Percentiles rank a stretch among this genome's conserved stretches.
phyloP scores from a whole-genome alignment of 1,140 invertebrate species.

The Pygmarrhopalites habei region DNA sequence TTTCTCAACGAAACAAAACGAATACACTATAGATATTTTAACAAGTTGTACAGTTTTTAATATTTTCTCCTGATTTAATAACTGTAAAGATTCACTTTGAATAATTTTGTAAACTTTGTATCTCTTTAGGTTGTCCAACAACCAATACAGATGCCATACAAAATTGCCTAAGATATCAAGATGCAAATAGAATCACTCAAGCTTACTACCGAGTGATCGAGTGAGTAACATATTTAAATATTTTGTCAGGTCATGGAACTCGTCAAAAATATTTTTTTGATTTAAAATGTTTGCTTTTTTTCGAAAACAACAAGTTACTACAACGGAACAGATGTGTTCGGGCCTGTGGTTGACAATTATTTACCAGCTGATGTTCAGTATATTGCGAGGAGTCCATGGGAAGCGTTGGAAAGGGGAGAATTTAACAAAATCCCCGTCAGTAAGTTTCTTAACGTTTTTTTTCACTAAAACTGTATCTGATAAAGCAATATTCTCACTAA shows the following conservation, averaged over 20 bases:
- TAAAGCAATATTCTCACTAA: not conserved
- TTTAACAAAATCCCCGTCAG: slow-evolving; percentile 39
- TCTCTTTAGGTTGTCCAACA: slow-evolving; percentile 34
- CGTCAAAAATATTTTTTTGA: not conserved
- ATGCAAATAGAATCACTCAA: slow-evolving; percentile 34
- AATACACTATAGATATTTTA: no score
- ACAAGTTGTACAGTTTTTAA: no score
- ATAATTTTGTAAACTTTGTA: no score
- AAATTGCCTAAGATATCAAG: slow-evolving; percentile 34
- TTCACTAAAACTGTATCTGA: no score
- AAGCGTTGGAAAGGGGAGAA: slow-evolving; percentile 37
- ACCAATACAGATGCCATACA: slow-evolving; percentile 30
- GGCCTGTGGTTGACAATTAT: slow-evolving; percentile 37
- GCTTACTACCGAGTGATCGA: slow-evolving; percentile 33
- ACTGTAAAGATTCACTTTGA: no score
- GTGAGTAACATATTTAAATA: no score
- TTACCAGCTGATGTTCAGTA: slow-evolving; percentile 35
- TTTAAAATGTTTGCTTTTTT: not conserved
- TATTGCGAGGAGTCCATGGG: slow-evolving; percentile 35
- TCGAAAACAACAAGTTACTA: no score
- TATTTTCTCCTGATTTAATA: no score
- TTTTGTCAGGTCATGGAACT: slow-evolving; percentile 11
- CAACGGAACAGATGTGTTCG: slow-evolving; percentile 39
- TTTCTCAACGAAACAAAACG: no score
- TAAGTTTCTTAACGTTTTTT: no score